Evolutionary conservation across 2,113 vertebrate species (phyloP).

Genomic region (Xiphophorus couchianus): DNA sequence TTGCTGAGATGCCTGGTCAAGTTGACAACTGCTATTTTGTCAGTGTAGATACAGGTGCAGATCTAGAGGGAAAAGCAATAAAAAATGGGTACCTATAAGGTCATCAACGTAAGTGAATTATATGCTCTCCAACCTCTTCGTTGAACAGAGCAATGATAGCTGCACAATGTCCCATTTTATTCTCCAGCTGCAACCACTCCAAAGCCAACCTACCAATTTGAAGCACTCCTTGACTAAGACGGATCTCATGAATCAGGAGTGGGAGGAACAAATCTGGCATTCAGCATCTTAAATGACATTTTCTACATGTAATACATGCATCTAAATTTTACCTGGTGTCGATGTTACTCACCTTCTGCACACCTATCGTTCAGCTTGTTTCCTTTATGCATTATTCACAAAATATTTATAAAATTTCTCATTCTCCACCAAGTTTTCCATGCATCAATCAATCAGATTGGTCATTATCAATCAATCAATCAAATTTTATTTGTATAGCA

Average conservation of each 20-base stretch:
- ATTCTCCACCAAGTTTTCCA: too few species aligned
- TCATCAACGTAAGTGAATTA: background rate
- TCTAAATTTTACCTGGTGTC: too few species aligned
- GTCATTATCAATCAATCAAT: too few species aligned
- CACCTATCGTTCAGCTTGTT: too few species aligned
- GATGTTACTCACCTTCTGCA: too few species aligned
- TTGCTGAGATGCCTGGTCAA: background rate
- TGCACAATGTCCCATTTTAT: background rate
- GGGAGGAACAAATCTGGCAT: background rate
- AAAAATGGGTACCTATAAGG: background rate
- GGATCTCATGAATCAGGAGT: background rate
- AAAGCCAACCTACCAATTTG: background rate
- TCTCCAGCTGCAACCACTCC: background rate
- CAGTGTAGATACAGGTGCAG: background rate
- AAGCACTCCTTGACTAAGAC: background rate
- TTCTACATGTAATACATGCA: too few species aligned
- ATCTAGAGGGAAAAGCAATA: background rate
- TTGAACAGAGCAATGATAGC: background rate
- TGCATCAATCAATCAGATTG: too few species aligned
- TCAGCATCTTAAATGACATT: background rate
- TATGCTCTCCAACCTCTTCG: background rate
- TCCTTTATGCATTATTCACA: too few species aligned
- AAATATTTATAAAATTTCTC: too few species aligned
- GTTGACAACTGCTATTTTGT: background rate
- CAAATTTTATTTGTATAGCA: too few species aligned